These are phyloP conservation scores for Heliconius cydno DNA, from an alignment of 2,888 invertebrate species.

Conservation along the genomic window DNA sequence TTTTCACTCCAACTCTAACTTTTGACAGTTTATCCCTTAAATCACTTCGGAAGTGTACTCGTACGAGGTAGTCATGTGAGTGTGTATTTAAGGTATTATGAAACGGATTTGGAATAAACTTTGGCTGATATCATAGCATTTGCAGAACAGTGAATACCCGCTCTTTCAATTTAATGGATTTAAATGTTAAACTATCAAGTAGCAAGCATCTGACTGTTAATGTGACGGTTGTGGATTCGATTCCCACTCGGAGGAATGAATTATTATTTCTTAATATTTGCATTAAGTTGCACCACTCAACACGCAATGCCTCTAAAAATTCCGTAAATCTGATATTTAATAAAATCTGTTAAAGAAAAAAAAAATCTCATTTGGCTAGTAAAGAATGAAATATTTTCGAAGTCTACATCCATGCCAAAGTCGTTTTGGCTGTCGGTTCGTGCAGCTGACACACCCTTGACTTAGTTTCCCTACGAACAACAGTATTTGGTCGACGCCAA, in stretches of 20 bases:
- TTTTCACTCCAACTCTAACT: background rate
- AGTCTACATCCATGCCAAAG: constrained; percentile 10
- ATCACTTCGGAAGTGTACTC: constrained; percentile 11
- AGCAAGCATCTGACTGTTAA: too few species aligned
- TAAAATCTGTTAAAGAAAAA: background rate
- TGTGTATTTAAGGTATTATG: constrained; percentile 24
- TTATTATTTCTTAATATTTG: too few species aligned
- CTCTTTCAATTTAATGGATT: background rate
- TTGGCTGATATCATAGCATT: background rate
- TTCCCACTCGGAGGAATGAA: background rate
- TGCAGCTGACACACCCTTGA: constrained; percentile 25
- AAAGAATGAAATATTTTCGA: constrained; percentile 18
- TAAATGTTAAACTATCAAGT: background rate
- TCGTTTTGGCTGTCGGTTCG: constrained; percentile 2
- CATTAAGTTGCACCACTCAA: too few species aligned
- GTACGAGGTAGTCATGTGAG: background rate
- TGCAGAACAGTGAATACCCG: background rate
- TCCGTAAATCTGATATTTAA: too few species aligned
- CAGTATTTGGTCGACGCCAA: background rate
- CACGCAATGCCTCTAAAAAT: too few species aligned
- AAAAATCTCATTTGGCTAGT: constrained; percentile 10
- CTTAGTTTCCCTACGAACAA: constrained; percentile 17
- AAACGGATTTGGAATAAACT: constrained; percentile 5
- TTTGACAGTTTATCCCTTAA: constrained; percentile 27
- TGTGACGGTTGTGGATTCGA: background rate